These are phyloP conservation scores for Aelia acuminata DNA, from an alignment of 2,888 invertebrate genomes.

Conservation along the genomic window DNA sequence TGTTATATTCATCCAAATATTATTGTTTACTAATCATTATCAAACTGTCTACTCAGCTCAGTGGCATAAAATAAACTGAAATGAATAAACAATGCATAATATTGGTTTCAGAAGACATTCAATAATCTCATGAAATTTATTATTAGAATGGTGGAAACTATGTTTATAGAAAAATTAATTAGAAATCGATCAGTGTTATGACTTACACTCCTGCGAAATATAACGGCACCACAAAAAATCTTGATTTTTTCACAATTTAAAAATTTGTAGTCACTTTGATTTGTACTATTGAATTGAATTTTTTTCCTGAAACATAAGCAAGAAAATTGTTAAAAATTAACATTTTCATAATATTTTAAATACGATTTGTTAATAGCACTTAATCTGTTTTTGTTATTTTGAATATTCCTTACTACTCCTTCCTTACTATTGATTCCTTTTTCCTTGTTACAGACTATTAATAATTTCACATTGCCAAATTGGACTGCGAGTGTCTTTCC, in stretches of 20 bases:
- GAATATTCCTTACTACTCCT: too few relatives aligned
- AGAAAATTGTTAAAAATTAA: too few relatives aligned
- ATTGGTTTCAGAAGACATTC: not conserved
- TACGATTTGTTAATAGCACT: too few relatives aligned
- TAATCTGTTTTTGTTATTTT: too few relatives aligned
- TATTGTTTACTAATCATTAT: not conserved
- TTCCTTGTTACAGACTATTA: not conserved
- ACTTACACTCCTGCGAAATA: too few relatives aligned
- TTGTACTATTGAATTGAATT: too few relatives aligned
- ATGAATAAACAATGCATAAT: not conserved
- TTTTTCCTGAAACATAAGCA: too few relatives aligned
- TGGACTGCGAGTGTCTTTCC: slow-evolving; percentile 81
- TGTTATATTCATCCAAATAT: not conserved
- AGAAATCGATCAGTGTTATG: not conserved
- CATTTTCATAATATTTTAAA: too few relatives aligned
- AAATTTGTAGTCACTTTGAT: too few relatives aligned
- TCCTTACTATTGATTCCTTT: too few relatives aligned
- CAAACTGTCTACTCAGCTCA: not conserved
- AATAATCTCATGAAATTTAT: not conserved
- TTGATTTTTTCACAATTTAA: too few relatives aligned
- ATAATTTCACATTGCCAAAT: slow-evolving; percentile 72
- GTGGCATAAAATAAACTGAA: not conserved
- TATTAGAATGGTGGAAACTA: not conserved
- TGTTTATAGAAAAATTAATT: not conserved
- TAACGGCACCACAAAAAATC: too few relatives aligned